A percentile compares a stretch with the other conserved stretches of the same genome.
Conservation (phyloP, 2,113 vertebrate species). For the Candoia aspera region DNA sequence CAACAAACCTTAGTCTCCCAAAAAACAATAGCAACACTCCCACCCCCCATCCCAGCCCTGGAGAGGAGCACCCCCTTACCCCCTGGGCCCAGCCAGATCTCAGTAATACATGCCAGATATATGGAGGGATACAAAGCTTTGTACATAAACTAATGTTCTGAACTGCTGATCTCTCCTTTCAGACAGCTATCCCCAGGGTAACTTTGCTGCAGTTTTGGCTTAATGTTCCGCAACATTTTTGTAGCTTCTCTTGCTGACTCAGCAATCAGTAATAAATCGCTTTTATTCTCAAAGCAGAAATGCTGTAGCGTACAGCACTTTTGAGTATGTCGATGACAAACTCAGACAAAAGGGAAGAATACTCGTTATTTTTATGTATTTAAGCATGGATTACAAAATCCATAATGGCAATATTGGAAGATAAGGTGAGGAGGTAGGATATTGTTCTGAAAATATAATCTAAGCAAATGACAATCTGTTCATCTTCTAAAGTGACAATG, state of each 20-base stretch:
- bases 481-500: not conserved
- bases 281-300: not conserved
- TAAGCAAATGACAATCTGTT: not conserved
- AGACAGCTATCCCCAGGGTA: not conserved
- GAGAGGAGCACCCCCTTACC: not conserved
- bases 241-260: conserved; percentile 8
- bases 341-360: not conserved
- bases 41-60: not conserved
- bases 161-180: not conserved
- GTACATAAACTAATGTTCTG: not conserved
- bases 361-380: not conserved
- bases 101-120: not conserved
- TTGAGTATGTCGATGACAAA: not conserved
- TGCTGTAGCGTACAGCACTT: not conserved
- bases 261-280: not conserved
- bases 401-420: not conserved
- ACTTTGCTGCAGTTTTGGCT: not conserved
- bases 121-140: not conserved
- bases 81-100: not conserved
- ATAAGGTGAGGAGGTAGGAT: not conserved
- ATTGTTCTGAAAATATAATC: not conserved
- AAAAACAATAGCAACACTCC: not conserved
- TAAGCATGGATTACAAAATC: not conserved
- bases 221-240: conserved; percentile 17
- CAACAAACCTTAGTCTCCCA: not conserved